phyloP scores from a whole-genome alignment of 2,113 vertebrate species.

The Tor tambroides region DNA sequence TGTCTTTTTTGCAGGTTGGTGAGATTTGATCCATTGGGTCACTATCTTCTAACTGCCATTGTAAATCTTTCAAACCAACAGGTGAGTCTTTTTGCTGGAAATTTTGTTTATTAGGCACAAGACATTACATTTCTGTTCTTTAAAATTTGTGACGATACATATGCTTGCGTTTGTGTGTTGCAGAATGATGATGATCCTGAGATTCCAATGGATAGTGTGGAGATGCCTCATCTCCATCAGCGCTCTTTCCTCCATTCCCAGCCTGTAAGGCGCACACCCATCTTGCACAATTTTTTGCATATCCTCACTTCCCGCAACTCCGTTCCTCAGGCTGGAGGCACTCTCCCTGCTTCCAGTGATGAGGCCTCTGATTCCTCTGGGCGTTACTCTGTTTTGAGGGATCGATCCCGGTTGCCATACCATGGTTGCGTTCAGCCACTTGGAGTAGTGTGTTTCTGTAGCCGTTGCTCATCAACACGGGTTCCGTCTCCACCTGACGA shows the following conservation, averaged over 20 bases:
- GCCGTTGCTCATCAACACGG: conserved; percentile 78
- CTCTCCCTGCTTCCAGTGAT: conserved; percentile 80
- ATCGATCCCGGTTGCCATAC: conserved; percentile 80
- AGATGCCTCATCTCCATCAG: conserved; percentile 92
- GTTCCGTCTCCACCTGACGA: neutral
- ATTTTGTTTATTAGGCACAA: neutral
- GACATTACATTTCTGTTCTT: neutral
- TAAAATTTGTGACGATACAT: too few relatives aligned
- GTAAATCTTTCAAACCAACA: conserved; percentile 97
- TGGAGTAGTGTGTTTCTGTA: conserved; percentile 92
- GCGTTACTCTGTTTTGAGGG: conserved; percentile 52
- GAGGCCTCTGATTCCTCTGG: conserved; percentile 20
- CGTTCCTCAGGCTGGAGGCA: conserved; percentile 79
- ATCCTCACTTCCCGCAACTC: conserved; percentile 92
- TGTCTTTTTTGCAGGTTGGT: conserved; percentile 81
- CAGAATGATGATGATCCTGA: conserved; percentile 94
- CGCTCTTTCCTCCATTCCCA: conserved; percentile 92
- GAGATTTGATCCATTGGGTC: conserved; percentile 95
- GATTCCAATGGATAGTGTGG: conserved; percentile 92
- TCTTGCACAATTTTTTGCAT: conserved; percentile 98
- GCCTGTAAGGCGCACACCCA: conserved; percentile 92
- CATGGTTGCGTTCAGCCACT: conserved; percentile 93
- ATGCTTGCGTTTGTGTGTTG: conserved; percentile 4
- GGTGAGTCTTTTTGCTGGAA: conserved; percentile 72
- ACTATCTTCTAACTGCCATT: conserved; percentile 96